phyloP scores from a whole-genome alignment of 2,888 invertebrate species.

The Polymixis lichenea region DNA sequence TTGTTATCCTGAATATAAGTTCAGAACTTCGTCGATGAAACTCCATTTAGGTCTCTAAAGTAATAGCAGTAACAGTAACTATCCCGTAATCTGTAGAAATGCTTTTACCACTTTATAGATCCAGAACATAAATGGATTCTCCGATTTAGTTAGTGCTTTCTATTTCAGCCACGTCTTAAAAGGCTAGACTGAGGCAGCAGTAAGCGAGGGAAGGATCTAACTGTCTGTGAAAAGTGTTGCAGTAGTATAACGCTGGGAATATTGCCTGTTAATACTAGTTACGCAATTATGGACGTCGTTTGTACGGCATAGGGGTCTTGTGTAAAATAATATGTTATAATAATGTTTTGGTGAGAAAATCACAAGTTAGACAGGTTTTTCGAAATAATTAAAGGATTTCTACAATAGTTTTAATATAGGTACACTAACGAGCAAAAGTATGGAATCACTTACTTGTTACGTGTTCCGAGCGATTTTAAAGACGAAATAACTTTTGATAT shows the following conservation, averaged over 20 bases:
- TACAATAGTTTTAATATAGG: too few species aligned
- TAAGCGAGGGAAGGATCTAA: conserved; percentile 40
- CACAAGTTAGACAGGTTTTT: background rate
- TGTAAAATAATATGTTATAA: background rate
- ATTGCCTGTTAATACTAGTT: conserved; percentile 15
- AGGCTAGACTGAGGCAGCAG: conserved; percentile 55
- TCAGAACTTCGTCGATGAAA: conserved; percentile 8
- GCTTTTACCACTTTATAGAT: conserved; percentile 21
- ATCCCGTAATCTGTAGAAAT: conserved; percentile 26
- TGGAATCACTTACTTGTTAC: too few species aligned
- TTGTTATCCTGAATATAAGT: background rate
- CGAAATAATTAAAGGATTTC: background rate
- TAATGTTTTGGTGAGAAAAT: background rate
- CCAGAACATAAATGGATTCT: conserved; percentile 30
- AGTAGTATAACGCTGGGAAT: background rate
- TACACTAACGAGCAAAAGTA: too few species aligned
- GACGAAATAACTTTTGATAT: too few species aligned
- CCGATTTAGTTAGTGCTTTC: conserved; percentile 54
- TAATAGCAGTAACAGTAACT: conserved; percentile 6
- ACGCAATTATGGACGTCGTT: background rate
- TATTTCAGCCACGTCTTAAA: conserved; percentile 57
- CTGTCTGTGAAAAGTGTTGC: conserved; percentile 34
- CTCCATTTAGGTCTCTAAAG: background rate
- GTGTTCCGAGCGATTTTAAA: too few species aligned
- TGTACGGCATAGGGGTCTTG: background rate